Base-by-base conservation (phyloP, 2,888 invertebrate genomes). In the Tinea trinotella region DNA sequence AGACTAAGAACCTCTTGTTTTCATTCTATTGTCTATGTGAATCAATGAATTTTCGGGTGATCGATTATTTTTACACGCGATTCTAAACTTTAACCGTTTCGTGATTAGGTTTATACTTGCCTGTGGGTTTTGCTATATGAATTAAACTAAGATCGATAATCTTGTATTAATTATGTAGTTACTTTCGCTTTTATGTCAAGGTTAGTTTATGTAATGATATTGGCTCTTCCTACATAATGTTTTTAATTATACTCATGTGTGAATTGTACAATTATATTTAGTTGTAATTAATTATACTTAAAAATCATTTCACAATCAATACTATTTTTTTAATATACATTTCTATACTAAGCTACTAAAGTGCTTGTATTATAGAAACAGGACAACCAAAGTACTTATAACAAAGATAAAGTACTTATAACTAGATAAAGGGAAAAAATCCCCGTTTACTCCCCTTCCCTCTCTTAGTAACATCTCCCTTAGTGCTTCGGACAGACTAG, bases 21-120 rank as follows among this genome's bases (percentile, higher is more conserved):
- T 53, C 53, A 53, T 36, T 53, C 53, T 36, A 53, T 53, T 53
- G 53, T 53, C 40, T 53, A 13, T 36, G 22, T 24, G 22, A 24
- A 50, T 50, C 15, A 22, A 46, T 22, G 50, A 50, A 24, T 50
- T 50, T 19, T 18, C 7, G 40, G 40, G 40, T 15, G 40, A 40
- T 40, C 40, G 30, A 40, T 13, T 13, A 4, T 15, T n/a, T n/a
- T 13, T 40, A n/a, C 40, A 40, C 40, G 40, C 40, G 12, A 40
- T 3, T 40, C 3, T 13, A 12, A n/a, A 7, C 7, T n/a, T 7
- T n/a, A 12, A 13, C 2, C 13, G 2, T 2, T 13, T 40, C 2
- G 13, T 2, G 2, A 15, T 40, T 15, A 13, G 13, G 3, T 1
- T 15, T 40, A 40, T 40, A n/a, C n/a, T 40, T 15, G 13, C 13